These are phyloP conservation scores for Hemibagrus guttatus DNA, from an alignment of 2,797 vertebrate species.

Conservation along the genomic window DNA sequence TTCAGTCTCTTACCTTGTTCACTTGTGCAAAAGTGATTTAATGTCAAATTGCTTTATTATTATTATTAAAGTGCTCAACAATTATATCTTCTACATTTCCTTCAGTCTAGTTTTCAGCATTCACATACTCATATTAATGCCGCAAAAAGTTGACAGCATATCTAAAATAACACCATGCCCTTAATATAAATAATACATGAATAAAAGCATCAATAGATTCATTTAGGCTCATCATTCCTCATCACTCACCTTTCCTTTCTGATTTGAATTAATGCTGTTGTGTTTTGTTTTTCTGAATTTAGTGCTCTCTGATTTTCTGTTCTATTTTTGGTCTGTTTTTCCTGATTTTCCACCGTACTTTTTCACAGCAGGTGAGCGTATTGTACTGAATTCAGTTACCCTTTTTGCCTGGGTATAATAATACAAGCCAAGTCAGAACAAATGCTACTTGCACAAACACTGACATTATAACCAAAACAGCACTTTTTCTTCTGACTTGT, in stretches of 20 bases:
- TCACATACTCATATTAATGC: neutral
- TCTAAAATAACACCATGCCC: neutral
- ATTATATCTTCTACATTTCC: neutral
- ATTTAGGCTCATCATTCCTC: neutral
- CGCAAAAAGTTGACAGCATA: neutral
- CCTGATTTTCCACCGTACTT: neutral
- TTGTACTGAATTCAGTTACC: neutral
- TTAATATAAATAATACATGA: neutral
- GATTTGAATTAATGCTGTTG: neutral
- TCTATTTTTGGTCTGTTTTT: neutral
- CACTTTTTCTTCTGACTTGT: neutral
- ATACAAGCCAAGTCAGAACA: neutral
- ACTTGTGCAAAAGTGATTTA: neutral
- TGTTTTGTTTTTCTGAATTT: neutral
- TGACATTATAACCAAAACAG: neutral
- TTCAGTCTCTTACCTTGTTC: neutral
- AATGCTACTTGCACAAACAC: neutral
- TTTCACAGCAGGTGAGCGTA: neutral
- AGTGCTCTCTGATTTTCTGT: neutral
- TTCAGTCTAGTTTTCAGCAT: neutral
- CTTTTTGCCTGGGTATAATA: neutral
- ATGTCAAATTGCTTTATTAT: neutral
- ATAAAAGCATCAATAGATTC: neutral
- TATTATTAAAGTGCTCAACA: neutral
- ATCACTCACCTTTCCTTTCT: neutral